A percentile compares a stretch with the other conserved stretches of the same genome.
Evolutionary conservation across 2,888 invertebrate species (phyloP).

Genomic region (Trilocha varians): DNA sequence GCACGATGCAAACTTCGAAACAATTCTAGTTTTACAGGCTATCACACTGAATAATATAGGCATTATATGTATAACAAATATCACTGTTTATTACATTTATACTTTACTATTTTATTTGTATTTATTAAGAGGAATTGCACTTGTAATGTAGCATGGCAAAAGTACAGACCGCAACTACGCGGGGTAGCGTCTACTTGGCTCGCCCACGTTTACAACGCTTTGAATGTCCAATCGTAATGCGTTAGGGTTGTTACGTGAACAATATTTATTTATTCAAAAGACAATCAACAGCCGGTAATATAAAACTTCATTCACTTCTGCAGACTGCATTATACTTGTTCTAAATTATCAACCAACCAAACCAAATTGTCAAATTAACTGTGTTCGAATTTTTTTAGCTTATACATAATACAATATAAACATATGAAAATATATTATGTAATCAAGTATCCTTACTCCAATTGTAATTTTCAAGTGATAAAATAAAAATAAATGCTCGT

Average conservation of each 20-base stretch:
- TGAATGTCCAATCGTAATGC: constrained; percentile 2
- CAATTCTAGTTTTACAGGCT: constrained; percentile 81
- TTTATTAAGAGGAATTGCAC: not conserved
- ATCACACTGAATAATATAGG: constrained; percentile 92
- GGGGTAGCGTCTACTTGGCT: constrained; percentile 12
- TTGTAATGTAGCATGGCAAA: constrained; percentile 5
- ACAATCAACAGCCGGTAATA: too few species aligned
- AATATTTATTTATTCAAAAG: too few species aligned
- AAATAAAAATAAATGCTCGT: too few species aligned
- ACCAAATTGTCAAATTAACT: too few species aligned
- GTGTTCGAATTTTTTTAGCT: too few species aligned
- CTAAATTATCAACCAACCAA: too few species aligned
- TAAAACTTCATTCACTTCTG: too few species aligned
- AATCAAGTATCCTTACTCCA: too few species aligned
- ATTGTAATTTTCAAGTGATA: too few species aligned
- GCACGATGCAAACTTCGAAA: constrained; percentile 90
- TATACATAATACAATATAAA: too few species aligned
- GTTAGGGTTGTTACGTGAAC: constrained; percentile 2
- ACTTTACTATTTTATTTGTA: not conserved
- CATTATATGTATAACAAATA: constrained; percentile 69
- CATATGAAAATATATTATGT: too few species aligned
- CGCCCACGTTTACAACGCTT: constrained; percentile 5
- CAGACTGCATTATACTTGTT: too few species aligned
- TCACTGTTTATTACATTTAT: not conserved
- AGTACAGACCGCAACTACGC: constrained; percentile 21